A percentile compares a stretch with the other conserved stretches of the same genome.
phyloP scores from a whole-genome alignment of 2,113 vertebrate species.

The Propithecus coquereli region DNA sequence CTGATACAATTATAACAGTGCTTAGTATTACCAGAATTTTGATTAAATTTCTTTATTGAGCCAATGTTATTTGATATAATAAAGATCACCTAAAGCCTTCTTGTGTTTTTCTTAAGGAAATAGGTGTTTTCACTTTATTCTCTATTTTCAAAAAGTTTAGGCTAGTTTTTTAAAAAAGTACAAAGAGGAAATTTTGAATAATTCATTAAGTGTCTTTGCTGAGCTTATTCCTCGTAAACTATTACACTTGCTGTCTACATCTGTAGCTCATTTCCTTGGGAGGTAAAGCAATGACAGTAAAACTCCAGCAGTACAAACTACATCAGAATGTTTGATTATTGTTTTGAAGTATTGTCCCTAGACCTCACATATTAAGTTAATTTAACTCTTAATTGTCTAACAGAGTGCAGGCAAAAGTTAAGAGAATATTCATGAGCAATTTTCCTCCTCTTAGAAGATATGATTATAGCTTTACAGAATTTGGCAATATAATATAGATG shows the following conservation, averaged over 20 bases:
- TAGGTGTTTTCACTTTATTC: neutral
- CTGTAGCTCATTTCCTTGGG: conserved; percentile 52
- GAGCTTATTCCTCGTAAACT: conserved; percentile 49
- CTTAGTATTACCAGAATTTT: neutral
- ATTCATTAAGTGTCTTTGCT: conserved; percentile 53
- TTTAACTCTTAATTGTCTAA: neutral
- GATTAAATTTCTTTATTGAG: neutral
- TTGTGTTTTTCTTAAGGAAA: neutral
- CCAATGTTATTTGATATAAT: neutral
- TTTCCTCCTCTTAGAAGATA: neutral
- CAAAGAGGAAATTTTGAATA: conserved; percentile 29
- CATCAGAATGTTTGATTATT: conserved; percentile 45
- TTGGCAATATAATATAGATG: neutral
- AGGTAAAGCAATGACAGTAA: conserved; percentile 29
- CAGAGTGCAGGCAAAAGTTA: neutral
- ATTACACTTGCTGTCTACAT: conserved; percentile 1
- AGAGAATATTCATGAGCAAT: neutral
- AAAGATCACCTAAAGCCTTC: neutral
- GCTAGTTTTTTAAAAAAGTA: neutral
- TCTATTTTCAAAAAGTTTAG: conserved; percentile 20
- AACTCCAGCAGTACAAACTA: neutral
- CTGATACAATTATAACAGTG: neutral
- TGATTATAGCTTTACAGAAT: neutral
- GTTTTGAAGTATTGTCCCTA: neutral
- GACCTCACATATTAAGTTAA: conserved; percentile 39